phyloP scores from a whole-genome alignment of 2,888 invertebrate genomes.

The Napeogenes inachia region DNA sequence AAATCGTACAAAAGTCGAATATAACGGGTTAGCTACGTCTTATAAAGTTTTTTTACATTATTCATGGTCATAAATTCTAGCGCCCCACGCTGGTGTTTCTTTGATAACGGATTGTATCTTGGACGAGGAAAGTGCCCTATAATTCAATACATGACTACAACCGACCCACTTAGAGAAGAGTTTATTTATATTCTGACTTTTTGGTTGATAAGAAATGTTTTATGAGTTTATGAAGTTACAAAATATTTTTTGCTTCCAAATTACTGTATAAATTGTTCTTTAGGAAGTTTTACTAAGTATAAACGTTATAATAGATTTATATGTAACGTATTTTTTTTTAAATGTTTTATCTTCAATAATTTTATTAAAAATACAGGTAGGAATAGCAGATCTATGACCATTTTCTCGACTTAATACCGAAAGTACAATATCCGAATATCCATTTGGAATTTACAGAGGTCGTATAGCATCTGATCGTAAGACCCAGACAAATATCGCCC shows the following conservation, averaged over 20 bases:
- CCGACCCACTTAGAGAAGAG: background rate
- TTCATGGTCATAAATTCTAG: constrained; percentile 30
- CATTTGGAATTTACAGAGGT: constrained; percentile 13
- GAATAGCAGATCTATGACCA: background rate
- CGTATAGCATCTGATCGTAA: constrained; percentile 12
- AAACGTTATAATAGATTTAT: too few species aligned
- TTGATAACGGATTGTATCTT: constrained; percentile 18
- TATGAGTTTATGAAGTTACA: too few species aligned
- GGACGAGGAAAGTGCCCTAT: constrained; percentile 9
- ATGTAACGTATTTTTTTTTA: too few species aligned
- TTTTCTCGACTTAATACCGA: constrained; percentile 11
- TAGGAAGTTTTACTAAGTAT: too few species aligned
- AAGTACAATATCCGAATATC: constrained; percentile 12
- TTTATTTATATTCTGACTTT: constrained; percentile 1
- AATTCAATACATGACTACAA: background rate
- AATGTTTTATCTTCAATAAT: background rate
- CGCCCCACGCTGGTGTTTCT: constrained; percentile 17
- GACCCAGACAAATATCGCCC: constrained; percentile 21
- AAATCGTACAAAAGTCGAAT: background rate
- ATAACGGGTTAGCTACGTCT: constrained; percentile 9
- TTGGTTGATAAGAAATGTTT: background rate
- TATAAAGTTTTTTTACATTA: constrained; percentile 28
- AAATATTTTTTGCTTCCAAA: too few species aligned
- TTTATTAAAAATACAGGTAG: background rate
- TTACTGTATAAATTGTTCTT: too few species aligned